Evolutionary conservation across 2,797 vertebrate genomes (phyloP), one percentile per base, ranked within the genome.

Genomic region (Echiichthys vipera): DNA sequence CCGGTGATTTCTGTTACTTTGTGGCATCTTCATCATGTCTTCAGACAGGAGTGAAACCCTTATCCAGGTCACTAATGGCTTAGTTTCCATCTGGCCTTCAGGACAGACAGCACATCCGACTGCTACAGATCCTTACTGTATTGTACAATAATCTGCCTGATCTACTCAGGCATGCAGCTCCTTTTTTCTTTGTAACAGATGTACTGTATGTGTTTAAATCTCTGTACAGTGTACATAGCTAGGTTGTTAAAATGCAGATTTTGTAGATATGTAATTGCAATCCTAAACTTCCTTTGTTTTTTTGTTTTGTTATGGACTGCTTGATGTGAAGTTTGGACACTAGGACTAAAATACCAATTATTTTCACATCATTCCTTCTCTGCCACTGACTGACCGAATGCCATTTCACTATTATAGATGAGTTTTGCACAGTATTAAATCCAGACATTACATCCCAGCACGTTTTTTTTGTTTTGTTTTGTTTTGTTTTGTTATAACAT

Each of bases 141-240:
- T 63, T 94, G 90, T 95, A 94, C 91, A 65, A 92, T 93, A 90
- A 92, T 80, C 83, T 93, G 88, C 93, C 94, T 95, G 95, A 92
- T 79, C 85, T 87, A 90, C 32, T 62, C 91, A 92, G 94, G 91
- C 91, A 91, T 87, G 61, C 70, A 64, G 42, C 55, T 57, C 25
- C 7, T 67, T 43, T 18, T 63, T 71, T 92, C 93, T 95, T 86
- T 96, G 94, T 96, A 96, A 95, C 88, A 95, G 93, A 94, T 96
- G 93, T 96, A 95, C 91, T 96, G 93, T 96, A 95, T 92, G 90
- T 95, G 92, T 96, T 94, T 68, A 85, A 79, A 94, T 92, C 80
- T 94, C 93, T 96, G 96, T 97, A 97, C 94, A 95, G 91, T 98
- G 96, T 97, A 97, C 89, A 98, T 96, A 97, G 64, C 67, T 85